Conservation (phyloP, 2,113 vertebrate genomes). For the Lipophrys pholis region DNA sequence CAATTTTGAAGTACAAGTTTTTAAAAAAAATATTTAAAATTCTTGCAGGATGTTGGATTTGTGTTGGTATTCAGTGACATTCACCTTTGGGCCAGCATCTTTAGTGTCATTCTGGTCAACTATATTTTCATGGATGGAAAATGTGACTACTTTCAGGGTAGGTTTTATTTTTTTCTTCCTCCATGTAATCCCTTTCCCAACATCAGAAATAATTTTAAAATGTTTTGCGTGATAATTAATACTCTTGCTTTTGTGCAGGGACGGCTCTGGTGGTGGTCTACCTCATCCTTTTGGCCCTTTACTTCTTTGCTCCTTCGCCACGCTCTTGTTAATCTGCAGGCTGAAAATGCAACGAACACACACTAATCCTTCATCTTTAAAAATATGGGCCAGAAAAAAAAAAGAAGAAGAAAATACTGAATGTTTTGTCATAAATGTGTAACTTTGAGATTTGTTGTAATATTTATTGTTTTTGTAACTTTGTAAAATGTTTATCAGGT, state of each 20-base stretch:
- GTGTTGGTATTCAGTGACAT: slow-evolving; percentile 86
- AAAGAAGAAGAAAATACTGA: background rate
- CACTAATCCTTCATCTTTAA: background rate
- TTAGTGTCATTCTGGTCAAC: slow-evolving; percentile 89
- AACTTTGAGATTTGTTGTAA: background rate
- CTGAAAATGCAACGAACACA: too few species aligned
- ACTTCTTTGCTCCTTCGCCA: slow-evolving; percentile 87
- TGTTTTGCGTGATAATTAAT: too few species aligned
- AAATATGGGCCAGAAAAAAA: too few species aligned
- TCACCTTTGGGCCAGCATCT: slow-evolving; percentile 88
- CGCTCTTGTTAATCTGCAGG: slow-evolving; percentile 80
- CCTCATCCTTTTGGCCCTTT: slow-evolving; percentile 86
- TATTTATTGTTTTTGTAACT: slow-evolving; percentile 2
- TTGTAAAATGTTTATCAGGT: background rate
- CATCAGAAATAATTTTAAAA: background rate
- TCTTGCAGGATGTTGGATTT: slow-evolving; percentile 84
- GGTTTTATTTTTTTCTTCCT: slow-evolving; percentile 5
- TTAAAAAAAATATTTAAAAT: background rate
- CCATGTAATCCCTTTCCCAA: too few species aligned
- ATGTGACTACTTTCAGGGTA: slow-evolving; percentile 92
- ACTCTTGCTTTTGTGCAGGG: slow-evolving; percentile 64
- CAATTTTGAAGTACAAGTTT: background rate
- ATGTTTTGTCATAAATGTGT: too few species aligned
- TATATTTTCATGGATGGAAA: slow-evolving; percentile 92
- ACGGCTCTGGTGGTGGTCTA: slow-evolving; percentile 87